Base-by-base conservation (phyloP, 1,140 invertebrate genomes). In the Monomorium pharaonis region DNA sequence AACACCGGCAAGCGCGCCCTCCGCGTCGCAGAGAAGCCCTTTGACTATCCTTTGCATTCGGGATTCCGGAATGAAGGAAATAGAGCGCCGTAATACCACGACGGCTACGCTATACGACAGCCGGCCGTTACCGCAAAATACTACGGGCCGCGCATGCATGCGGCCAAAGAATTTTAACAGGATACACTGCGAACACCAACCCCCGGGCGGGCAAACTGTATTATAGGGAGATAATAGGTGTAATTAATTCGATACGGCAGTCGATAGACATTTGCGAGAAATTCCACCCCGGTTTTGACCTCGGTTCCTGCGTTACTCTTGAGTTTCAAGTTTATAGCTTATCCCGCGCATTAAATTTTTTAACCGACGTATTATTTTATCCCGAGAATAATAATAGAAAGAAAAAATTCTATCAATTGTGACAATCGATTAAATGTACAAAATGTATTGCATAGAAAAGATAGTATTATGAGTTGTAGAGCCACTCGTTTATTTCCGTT, bases 21-120 rank as follows among this genome's bases (percentile, higher is more conserved):
- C 56, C 74, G 80, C 84, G 88, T 90, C 86, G 80, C 77, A 74
- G 85, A 87, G 72, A 85, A 42, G 74, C 87, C 88, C 87, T 92
- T 91, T 92, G 92, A 91, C 90, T 91, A 89, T 93, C 92, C 78
- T 74, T 93, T 90, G 86, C 76, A 80, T 90, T 90, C 83, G 87
- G 83, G 56, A 86, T 88, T 62, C 44, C 62, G 60, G 65, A 86
- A 90, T 86, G 77, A 84, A 90, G 88, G 74, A 89, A 89, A 84
- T 76, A 54, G 74, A 86, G 44, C 80, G 49, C 70, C 75, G 75
- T 89, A 89, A 87, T 81, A 69, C 84, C 49, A 54, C 84, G 77
- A 84, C 12, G 33, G 60, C 75, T 18, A 58, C 30, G 81, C 37
- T 47, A 30, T 85, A 58, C 80, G 69, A 63, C 74, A 33, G 14